Base-by-base conservation (phyloP, 2,113 vertebrate genomes). In the Archilochus colubris region DNA sequence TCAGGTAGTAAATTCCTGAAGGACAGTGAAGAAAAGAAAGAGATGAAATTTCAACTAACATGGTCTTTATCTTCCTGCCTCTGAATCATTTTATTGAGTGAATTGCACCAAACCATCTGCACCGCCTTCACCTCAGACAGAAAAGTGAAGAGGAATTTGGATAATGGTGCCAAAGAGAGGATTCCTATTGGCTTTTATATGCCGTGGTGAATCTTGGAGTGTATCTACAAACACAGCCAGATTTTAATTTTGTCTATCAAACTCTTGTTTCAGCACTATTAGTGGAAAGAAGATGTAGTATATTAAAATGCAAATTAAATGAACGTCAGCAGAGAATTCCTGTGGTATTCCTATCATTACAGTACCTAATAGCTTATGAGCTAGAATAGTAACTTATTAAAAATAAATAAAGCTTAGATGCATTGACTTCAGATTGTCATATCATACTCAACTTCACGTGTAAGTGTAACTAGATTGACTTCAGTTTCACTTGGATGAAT, bases 261-360 rank as follows among this genome's bases (percentile, higher is more conserved):
- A 88, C 6, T 91, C 44, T 53, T 80, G 55, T 76, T 70, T 82
- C 75, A 77, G 51, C 59, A 82, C 25, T 93, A 51, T 93, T 89
- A 91, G 86, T 82, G 48, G 74, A 86, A 94, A 77, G 44, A 95
- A 83, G 58, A 95, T 80, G 69, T 88, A 94, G 31, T 62, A 69
- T 36, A 86, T 82, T 88, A 88, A 91, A 89, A 94, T 80, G 61
- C 61, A 95, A 94, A 95, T 74, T 58, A 62, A 91, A 82, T 88
- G 18, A 96, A 94, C 55, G 89, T 93, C 80, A 72, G 61, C 63
- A 86, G 38, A 93, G 23, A 86, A 88, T 74, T 94, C 53, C 79
- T 94, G 36, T 0, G 2, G 33, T 88, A 73, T n/a, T 81, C 67
- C 64, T 59, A 40, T 27, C 63, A 85, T 85, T 93, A 70, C 18